phyloP scores from a whole-genome alignment of 2,113 vertebrate species.

The Pelmatolapia mariae region DNA sequence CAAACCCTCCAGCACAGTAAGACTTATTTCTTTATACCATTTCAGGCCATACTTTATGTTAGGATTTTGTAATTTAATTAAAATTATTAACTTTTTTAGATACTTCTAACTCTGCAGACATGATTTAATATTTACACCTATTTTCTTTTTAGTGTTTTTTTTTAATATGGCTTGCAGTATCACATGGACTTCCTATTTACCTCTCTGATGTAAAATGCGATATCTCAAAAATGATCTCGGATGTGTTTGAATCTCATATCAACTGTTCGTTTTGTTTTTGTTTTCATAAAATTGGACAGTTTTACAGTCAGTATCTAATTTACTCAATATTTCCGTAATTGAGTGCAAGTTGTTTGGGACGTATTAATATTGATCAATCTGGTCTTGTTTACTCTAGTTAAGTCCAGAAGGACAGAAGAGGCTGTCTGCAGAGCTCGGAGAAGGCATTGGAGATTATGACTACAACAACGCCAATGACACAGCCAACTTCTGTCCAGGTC shows the following conservation, averaged over 20 bases:
- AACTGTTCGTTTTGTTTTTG: background rate
- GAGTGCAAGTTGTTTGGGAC: background rate
- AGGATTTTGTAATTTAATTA: background rate
- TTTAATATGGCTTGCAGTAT: background rate
- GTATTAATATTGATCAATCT: background rate
- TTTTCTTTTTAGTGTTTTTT: background rate
- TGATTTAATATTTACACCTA: background rate
- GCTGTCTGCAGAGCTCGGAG: conserved; percentile 64
- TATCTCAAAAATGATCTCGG: background rate
- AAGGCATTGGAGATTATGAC: conserved; percentile 82
- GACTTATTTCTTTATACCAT: background rate
- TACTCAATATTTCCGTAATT: background rate
- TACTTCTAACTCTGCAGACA: background rate
- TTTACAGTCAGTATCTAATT: background rate
- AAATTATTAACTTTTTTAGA: background rate
- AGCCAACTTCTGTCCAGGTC: conserved; percentile 86
- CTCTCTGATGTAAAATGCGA: background rate
- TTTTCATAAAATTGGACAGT: background rate
- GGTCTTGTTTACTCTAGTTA: conserved; percentile 62
- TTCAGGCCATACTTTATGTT: background rate
- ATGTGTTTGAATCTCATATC: background rate
- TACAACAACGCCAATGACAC: conserved; percentile 91
- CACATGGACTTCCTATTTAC: background rate
- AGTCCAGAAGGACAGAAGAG: conserved; percentile 20
- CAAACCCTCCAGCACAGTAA: conserved; percentile 81